Base-by-base conservation (phyloP, 2,888 invertebrate species). In the Idaea straminata region DNA sequence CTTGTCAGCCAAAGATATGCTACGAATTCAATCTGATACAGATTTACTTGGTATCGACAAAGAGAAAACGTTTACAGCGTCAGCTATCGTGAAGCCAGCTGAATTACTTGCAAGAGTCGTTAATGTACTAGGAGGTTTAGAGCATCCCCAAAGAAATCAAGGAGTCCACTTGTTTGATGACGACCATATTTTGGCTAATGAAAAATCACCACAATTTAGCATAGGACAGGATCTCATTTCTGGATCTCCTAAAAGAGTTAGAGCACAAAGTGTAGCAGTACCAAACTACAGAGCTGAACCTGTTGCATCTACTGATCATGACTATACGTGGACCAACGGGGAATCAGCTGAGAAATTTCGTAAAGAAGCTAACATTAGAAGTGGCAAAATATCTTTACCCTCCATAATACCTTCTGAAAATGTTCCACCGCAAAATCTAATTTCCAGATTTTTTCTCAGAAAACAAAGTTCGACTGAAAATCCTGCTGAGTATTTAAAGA, bases 1-100 rank as follows among this genome's bases (percentile, higher is more conserved):
- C 75, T 74, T 91, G 34, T 83, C 86, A 15, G 83, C 85, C n/a
- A 87, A 82, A 78, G 91, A 92, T 62, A 89, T 93, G 84, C 85
- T 95, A 5, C 93, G 96, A 65, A 95, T 96, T 63, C 95, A 95
- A 71, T 97, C 97, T 0, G 97, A 97, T 75, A 96, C 96, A 0
- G 97, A 97, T 84, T 89, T 97, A 61, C 94, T 95, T 67, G 94
- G 95, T 59, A 96, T 97, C 71, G 96, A 97, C 82, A 95, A 95
- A 77, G 95, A 95, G 73, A 95, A 95, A 69, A 97, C 97, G 0
- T 96, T 96, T 79, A 95, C 95, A 25, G 94, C 95, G 0, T 94
- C 95, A 69, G 95, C 95, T 10, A 94, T 96, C 72, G 94, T 96
- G 0, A 95, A 96, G 77, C 96, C 96, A 6, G 95, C 95, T 5